These are phyloP conservation scores for Heliconius hortense DNA, from an alignment of 2,888 invertebrate species.

Conservation along the genomic window DNA sequence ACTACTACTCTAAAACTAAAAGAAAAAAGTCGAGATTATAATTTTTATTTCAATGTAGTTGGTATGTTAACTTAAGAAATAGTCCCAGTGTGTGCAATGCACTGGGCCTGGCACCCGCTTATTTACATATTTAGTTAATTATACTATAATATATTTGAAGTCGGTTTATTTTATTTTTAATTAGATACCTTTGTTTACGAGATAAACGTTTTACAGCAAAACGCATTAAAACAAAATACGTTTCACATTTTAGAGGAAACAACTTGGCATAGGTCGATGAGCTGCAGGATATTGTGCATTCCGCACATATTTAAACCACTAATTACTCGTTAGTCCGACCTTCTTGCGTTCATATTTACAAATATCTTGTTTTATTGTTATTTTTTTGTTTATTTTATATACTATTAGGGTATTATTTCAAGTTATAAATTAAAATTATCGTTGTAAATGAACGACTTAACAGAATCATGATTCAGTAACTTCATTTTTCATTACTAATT, in stretches of 20 bases:
- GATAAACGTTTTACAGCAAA: slow-evolving; percentile 20
- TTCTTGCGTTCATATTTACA: slow-evolving; percentile 45
- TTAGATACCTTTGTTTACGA: neutral
- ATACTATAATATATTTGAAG: neutral
- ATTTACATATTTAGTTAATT: neutral
- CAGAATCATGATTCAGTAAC: neutral
- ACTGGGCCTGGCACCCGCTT: too few relatives aligned
- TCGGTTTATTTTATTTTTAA: neutral
- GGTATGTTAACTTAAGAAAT: too few relatives aligned
- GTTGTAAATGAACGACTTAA: neutral
- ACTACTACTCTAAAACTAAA: neutral
- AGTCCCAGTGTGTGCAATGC: too few relatives aligned
- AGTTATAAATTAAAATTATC: neutral
- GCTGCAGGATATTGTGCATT: slow-evolving; percentile 65
- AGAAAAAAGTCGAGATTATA: neutral
- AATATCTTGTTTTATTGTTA: neutral
- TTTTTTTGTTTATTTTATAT: too few relatives aligned
- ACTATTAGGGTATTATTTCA: neutral
- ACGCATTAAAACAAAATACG: slow-evolving; percentile 10
- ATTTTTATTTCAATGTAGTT: neutral
- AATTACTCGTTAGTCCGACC: slow-evolving; percentile 56
- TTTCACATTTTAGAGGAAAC: slow-evolving; percentile 56
- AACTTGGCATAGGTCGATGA: slow-evolving; percentile 57
- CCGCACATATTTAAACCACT: slow-evolving; percentile 60
- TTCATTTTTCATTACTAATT: neutral